These are phyloP conservation scores for Eubasilissa splendida DNA, from an alignment of 2,888 invertebrate genomes.

Conservation along the genomic window DNA sequence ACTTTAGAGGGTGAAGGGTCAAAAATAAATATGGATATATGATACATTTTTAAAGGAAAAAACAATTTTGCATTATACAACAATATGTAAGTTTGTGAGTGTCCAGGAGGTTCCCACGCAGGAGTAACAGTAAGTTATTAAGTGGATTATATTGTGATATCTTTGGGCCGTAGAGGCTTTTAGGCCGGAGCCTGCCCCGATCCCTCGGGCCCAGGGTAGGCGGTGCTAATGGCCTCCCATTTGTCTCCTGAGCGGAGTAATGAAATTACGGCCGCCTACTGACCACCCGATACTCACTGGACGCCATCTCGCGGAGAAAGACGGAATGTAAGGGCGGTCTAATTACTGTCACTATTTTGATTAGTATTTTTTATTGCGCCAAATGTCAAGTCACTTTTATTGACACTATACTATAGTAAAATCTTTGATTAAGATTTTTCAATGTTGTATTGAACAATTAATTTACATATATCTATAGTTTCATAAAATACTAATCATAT, in stretches of 20 bases:
- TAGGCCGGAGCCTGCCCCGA: slow-evolving; percentile 36
- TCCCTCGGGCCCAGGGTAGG: slow-evolving; percentile 61
- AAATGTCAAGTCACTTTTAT: too few species aligned
- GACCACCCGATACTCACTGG: slow-evolving; percentile 36
- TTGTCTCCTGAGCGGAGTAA: slow-evolving; percentile 73
- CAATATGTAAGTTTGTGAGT: background rate
- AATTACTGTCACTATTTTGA: slow-evolving; percentile 21
- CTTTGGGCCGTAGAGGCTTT: slow-evolving; percentile 52
- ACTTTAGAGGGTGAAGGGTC: too few species aligned
- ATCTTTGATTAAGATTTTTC: too few species aligned
- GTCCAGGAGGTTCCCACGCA: slow-evolving; percentile 21
- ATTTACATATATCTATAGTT: too few species aligned
- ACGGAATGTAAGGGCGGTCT: slow-evolving; percentile 13
- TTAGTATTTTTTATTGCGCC: background rate
- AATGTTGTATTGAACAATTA: too few species aligned
- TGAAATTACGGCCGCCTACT: slow-evolving; percentile 73
- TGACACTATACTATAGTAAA: too few species aligned
- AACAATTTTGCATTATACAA: background rate
- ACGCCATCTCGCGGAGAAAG: slow-evolving; percentile 17
- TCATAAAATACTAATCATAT: too few species aligned
- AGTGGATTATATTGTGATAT: slow-evolving; percentile 55
- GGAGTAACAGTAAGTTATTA: slow-evolving; percentile 48
- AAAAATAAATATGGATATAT: too few species aligned
- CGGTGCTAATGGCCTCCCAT: slow-evolving; percentile 73
- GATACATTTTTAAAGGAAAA: background rate